phyloP scores from a whole-genome alignment of 2,113 vertebrate species.

The Triplophysa dalaica region DNA sequence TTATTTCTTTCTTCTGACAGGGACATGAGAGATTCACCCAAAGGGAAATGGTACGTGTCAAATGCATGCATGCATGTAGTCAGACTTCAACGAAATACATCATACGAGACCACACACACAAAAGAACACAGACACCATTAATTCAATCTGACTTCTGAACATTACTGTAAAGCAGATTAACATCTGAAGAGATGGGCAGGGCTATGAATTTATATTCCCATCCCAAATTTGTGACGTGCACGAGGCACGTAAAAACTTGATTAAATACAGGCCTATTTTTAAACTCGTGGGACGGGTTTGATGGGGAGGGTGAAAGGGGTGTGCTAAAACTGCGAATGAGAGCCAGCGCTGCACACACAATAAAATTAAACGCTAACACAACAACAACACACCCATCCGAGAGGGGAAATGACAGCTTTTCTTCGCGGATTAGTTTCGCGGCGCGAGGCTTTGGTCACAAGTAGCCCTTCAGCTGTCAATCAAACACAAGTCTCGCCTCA shows the following conservation, averaged over 20 bases:
- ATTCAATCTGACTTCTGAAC: conserved; percentile 17
- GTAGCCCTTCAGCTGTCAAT: background rate
- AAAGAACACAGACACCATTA: background rate
- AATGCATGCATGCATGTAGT: background rate
- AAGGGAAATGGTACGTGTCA: background rate
- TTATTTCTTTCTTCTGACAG: no score
- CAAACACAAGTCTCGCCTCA: background rate
- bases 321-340: conserved; percentile 32
- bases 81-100: background rate
- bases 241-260: conserved; percentile 29
- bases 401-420: conserved; percentile 14
- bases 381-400: conserved; percentile 28
- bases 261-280: conserved; percentile 39
- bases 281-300: conserved; percentile 33
- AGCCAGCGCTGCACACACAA: background rate
- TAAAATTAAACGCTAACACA: background rate
- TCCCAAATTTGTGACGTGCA: conserved; percentile 24
- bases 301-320: background rate
- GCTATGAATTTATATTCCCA: background rate
- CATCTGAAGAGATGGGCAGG: conserved; percentile 3
- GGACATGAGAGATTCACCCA: background rate
- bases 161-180: conserved; percentile 6
- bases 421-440: conserved; percentile 22
- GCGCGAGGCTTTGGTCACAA: background rate
- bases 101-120: background rate